Evolutionary conservation across 2,797 vertebrate genomes (phyloP).

Genomic region (Xerus rutilus): DNA sequence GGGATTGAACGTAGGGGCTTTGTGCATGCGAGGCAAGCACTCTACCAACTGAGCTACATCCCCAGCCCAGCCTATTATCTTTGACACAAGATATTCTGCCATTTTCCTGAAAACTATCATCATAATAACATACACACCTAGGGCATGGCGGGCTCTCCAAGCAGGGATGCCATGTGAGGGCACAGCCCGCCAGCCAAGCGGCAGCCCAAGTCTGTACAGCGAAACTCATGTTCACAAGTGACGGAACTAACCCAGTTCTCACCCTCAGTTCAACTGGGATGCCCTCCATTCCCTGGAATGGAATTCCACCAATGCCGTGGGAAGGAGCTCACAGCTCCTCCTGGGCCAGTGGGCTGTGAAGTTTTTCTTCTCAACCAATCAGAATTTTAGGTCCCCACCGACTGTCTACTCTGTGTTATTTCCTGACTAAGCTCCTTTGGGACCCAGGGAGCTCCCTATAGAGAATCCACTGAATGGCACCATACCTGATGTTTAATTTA

Average conservation of each 20-base stretch:
- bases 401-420: not conserved
- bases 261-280: not conserved
- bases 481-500: not conserved
- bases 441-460: not conserved
- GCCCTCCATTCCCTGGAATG: not conserved
- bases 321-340: not conserved
- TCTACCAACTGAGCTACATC: too few relatives aligned
- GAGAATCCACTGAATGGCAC: not conserved
- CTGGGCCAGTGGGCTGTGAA: not conserved
- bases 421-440: not conserved
- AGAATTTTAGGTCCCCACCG: not conserved
- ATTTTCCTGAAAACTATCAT: not conserved
- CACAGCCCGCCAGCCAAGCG: fast-evolving
- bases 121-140: not conserved
- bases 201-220: not conserved
- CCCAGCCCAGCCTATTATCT: not conserved
- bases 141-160: fast-evolving
- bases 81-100: not conserved
- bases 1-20: too few relatives aligned
- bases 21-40: too few relatives aligned
- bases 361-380: not conserved
- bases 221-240: not conserved
- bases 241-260: not conserved
- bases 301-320: not conserved
- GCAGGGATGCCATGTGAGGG: not conserved